Base-by-base conservation (phyloP, 2,888 invertebrate species). In the Xanthorhoe spadicearia region DNA sequence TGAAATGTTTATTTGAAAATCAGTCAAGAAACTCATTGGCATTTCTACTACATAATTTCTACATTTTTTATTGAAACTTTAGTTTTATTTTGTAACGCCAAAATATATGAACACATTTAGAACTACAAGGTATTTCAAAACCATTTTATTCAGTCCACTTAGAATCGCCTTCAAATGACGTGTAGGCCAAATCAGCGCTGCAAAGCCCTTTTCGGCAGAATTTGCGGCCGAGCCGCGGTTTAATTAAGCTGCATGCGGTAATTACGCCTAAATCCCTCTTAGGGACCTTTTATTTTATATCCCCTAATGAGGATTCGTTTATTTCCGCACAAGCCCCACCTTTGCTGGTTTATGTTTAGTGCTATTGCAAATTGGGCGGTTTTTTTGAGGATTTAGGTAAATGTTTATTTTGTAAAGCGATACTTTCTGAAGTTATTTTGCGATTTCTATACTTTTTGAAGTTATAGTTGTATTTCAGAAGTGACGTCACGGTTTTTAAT, bases 141-240 rank as follows among this genome's bases (percentile, higher is more conserved):
- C 3, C 32, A 13, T 43, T 13, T 43, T 13, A 10, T 43, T 43
- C 38, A 43, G 13, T 38, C 38, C 15, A 46, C n/a, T 46, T 46
- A 46, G 5, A 15, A 46, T 4, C 46, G 15, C 46, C 15, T 15
- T 32, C 6, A 32, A 53, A 17, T 54, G 7, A 54, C 4, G 13
- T 38, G 35, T 38, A 48, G 48, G 1, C 51, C 19, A 51, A 51
- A 54, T 54, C 38, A 43, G 28, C 60, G 15, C 51, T 51, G 50
- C 10, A 38, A 56, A 68, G 50, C 56, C 62, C 77, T 77, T 81
- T 83, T 80, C 75, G 79, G 77, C 77, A 78, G 81, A 84, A 85
- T 87, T 83, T 82, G 86, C 82, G 85, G 85, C 78, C 74, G 65
- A 78, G 73, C 78, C 73, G 75, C 62, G 77, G 78, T 78, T 83